Conservation (phyloP, 2,888 invertebrate genomes). For the Cyrtodaria siliqua region DNA sequence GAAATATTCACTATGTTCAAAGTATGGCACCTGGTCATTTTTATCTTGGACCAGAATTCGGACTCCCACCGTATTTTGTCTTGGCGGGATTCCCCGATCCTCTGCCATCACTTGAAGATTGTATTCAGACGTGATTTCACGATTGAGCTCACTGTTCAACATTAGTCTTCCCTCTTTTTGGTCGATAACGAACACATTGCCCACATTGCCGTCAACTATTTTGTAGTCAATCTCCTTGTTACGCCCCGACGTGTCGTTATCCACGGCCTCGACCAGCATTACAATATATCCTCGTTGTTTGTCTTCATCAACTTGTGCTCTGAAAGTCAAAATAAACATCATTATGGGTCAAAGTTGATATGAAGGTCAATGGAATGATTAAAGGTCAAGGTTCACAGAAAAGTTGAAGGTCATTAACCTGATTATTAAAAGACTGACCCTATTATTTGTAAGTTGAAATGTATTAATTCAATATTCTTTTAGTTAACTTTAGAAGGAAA, state of each 20-base stretch:
- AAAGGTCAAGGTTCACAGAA: too few species aligned
- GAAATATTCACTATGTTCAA: constrained; percentile 90
- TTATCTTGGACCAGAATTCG: constrained; percentile 92
- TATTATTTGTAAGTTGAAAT: too few species aligned
- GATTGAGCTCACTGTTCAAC: constrained; percentile 92
- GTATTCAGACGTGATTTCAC: constrained; percentile 90
- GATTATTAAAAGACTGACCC: too few species aligned
- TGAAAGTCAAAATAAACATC: constrained; percentile 68
- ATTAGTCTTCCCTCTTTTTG: constrained; percentile 92
- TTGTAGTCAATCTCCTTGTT: constrained; percentile 92
- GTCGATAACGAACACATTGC: constrained; percentile 80
- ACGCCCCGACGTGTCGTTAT: constrained; percentile 91
- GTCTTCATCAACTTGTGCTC: constrained; percentile 91
- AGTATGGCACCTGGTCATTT: constrained; percentile 95
- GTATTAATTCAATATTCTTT: too few species aligned
- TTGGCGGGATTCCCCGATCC: constrained; percentile 87
- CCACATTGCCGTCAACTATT: constrained; percentile 92
- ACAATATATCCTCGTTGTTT: constrained; percentile 92
- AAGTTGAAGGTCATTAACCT: too few species aligned
- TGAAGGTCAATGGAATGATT: too few species aligned
- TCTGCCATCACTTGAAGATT: constrained; percentile 89
- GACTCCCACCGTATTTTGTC: constrained; percentile 90
- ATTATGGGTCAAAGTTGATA: too few species aligned
- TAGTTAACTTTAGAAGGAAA: too few species aligned
- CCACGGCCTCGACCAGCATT: constrained; percentile 90